Evolutionary conservation across 1,140 invertebrate species (phyloP).

Genomic region (Aphaenogaster floridana): DNA sequence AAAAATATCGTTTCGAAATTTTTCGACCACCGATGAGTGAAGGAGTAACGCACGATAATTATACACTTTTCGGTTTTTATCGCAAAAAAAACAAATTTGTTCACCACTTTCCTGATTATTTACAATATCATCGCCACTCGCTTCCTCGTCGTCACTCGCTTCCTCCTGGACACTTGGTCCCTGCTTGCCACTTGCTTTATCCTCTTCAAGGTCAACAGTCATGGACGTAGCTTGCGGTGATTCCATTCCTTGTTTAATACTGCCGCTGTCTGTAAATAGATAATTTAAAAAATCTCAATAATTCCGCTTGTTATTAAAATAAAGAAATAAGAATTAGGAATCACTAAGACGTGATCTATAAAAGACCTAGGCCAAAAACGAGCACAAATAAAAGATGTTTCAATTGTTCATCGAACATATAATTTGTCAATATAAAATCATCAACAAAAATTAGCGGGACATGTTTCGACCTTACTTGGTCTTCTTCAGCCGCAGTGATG

Average conservation of each 20-base stretch:
- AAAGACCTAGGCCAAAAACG: no score
- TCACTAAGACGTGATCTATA: no score
- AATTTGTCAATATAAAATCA: no score
- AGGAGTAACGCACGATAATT: background rate
- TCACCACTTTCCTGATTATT: background rate
- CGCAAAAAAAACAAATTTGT: constrained; percentile 1
- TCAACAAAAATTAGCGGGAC: no score
- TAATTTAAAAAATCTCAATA: background rate
- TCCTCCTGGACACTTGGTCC: background rate
- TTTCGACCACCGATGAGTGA: background rate
- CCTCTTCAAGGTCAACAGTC: background rate
- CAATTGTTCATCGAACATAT: no score
- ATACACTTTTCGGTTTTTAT: background rate
- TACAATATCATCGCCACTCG: background rate
- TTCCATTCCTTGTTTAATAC: background rate
- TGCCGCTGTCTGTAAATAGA: background rate
- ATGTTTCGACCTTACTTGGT: no score
- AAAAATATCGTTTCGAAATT: background rate
- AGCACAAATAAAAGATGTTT: no score
- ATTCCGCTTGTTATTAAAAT: no score
- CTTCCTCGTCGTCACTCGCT: background rate
- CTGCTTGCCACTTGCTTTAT: background rate
- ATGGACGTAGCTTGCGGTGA: background rate
- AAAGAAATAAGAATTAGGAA: no score
- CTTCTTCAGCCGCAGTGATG: no score